Percentiles rank a stretch among this genome's conserved stretches.
These are phyloP conservation scores for Camelus bactrianus DNA, from an alignment of 2,113 vertebrate species.

Conservation along the genomic window DNA sequence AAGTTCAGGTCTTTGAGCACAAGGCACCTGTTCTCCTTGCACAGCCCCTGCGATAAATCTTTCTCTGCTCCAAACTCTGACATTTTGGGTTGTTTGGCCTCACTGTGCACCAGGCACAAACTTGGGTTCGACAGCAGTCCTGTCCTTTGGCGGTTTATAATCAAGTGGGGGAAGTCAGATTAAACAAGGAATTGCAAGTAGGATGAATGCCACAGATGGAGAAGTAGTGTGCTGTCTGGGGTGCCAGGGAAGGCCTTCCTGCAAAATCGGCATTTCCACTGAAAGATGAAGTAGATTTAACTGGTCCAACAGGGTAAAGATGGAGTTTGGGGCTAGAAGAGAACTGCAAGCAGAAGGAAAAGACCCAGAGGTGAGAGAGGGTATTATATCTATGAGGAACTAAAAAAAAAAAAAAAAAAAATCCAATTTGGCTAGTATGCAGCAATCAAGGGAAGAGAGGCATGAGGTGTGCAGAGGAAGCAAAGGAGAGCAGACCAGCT, in stretches of 20 bases:
- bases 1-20: neutral
- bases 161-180: neutral
- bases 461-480: neutral
- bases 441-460: neutral
- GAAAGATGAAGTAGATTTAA: neutral
- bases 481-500: neutral
- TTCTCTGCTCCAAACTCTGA: neutral
- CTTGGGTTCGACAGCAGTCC: neutral
- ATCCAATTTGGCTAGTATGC: too few relatives aligned
- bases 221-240: neutral
- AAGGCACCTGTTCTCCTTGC: neutral
- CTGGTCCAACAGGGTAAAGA: neutral
- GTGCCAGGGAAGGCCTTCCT: neutral
- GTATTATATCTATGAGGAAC: neutral
- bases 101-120: neutral
- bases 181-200: neutral
- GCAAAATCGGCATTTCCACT: neutral
- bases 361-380: neutral
- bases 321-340: neutral
- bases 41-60: neutral
- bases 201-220: neutral
- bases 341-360: neutral
- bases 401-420: neutral
- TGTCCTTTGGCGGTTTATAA: neutral
- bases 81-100: neutral